Base-by-base conservation (phyloP, 2,113 vertebrate species). In the Scolopax mira region DNA sequence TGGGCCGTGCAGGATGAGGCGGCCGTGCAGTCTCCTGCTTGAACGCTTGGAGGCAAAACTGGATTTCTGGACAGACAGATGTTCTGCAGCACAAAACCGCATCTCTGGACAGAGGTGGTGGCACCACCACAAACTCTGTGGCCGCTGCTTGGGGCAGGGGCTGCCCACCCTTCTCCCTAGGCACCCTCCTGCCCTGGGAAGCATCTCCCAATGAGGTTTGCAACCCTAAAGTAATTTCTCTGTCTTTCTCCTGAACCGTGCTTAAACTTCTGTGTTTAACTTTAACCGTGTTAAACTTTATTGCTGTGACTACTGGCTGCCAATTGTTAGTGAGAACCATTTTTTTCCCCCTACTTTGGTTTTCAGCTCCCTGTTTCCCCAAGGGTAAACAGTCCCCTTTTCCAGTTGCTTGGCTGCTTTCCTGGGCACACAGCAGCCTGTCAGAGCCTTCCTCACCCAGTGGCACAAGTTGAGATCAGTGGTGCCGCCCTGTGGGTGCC, bases 81-180 rank as follows among this genome's bases (percentile, higher is more conserved):
- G 6, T 62, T 21, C 37, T 41, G 61, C 61, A 62, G 61, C 61
- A 41, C 94, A 87, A 87, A 84, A 2, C 80, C 57, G 84, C 35
- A 5, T 67, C 57, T 70, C 81, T 18, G 61, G 44, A 55, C 87
- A 28, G 69, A 9, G 2, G 7, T 4, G 5, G 5, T 0, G 39
- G 6, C 23, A 18, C 15, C 1, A 3, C 3, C 11, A 4, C 1
- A 21, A 1, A 2, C n/a, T 8, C 30, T 2, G 17, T 2, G 4
- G 64, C 31, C 1, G 10, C 70, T 14, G 31, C 62, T 21, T 8
- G 2, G 79, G 28, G 24, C 23, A 2, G 27, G 44, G 12, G 11
- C 19, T 13, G 18, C 33, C 4, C 12, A 5, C 9, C 51, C 18
- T 13, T 39, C 7, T 61, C 5, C 27, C 41, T n/a, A 39, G n/a